A percentile compares a stretch with the other conserved stretches of the same genome.
These are phyloP conservation scores for Peromyscus aztecus DNA, from an alignment of 2,797 vertebrate species.

Conservation along the genomic window DNA sequence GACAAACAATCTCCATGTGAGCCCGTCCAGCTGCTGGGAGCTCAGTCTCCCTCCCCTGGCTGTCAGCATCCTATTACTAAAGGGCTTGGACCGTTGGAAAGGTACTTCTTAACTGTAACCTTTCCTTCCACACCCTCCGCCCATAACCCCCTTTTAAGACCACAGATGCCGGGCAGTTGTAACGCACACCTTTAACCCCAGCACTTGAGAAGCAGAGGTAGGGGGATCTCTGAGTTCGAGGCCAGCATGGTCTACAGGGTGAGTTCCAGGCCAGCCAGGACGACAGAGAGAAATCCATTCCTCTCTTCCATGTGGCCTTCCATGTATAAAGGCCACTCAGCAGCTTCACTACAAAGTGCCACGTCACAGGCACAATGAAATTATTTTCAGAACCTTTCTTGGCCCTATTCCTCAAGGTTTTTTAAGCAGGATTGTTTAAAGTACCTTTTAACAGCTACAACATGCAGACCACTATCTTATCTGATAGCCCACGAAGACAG, in stretches of 20 bases:
- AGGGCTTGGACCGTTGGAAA: background rate
- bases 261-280: background rate
- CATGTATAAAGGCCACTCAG: too few relatives aligned
- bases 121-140: background rate
- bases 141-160: background rate
- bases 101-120: background rate
- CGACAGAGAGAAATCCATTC: background rate
- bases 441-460: background rate
- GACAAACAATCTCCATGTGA: too few relatives aligned
- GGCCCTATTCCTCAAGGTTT: too few relatives aligned
- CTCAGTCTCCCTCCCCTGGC: background rate
- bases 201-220: background rate
- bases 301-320: background rate
- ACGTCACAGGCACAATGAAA: background rate
- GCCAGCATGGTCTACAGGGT: background rate
- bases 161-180: background rate
- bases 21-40: background rate
- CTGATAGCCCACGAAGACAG: background rate
- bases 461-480: background rate
- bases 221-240: background rate
- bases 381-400: background rate
- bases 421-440: background rate
- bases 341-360: background rate
- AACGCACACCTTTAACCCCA: background rate
- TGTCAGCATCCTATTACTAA: background rate